Evolutionary conservation across 2,797 vertebrate species (phyloP), one percentile per base, ranked within the genome.

Genomic region (Pagetopsis macropterus): DNA sequence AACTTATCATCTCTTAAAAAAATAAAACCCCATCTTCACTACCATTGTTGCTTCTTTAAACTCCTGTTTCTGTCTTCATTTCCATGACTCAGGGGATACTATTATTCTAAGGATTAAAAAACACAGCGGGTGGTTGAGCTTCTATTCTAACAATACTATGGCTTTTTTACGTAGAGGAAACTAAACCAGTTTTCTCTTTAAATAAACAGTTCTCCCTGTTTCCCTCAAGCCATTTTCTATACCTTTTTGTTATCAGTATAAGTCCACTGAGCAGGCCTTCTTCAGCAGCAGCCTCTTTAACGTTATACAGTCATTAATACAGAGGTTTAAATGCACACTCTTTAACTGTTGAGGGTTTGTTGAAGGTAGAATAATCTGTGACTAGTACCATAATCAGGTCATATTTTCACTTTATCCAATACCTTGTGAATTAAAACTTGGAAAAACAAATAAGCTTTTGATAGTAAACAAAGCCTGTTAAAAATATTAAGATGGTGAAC

Each of bases 161-260:
- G 31, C 27, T 78, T 62, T 33, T 78, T 75, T 45, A 64, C 43
- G 2, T 80, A 55, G 80, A 21, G 17, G 50, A 77, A 75, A 65
- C 83, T 70, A 65, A 79, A 55, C 72, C 65, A 59, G 50, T 72
- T 72, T 58, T 45, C 48, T 68, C 73, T 84, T 87, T 80, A 71
- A 84, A 81, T 67, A 54, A 7, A 9, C 44, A 51, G 63, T 43
- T 80, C 66, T 60, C 44, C 33, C 5, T 57, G 63, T 78, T 48
- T 23, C 11, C 19, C 40, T 68, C 37, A 15, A 70, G 3, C 43
- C 16, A 2, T 65, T 76, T 67, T 48, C 37, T 65, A 75, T 81
- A 79, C 23, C 57, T 78, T 73, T 71, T 71, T 68, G 69, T 65
- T 78, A 85, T 82, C 55, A 72, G 10, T 31, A 68, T 31, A 68